Base-by-base conservation (phyloP, 2,888 invertebrate genomes). In the Mesochorus sp. region DNA sequence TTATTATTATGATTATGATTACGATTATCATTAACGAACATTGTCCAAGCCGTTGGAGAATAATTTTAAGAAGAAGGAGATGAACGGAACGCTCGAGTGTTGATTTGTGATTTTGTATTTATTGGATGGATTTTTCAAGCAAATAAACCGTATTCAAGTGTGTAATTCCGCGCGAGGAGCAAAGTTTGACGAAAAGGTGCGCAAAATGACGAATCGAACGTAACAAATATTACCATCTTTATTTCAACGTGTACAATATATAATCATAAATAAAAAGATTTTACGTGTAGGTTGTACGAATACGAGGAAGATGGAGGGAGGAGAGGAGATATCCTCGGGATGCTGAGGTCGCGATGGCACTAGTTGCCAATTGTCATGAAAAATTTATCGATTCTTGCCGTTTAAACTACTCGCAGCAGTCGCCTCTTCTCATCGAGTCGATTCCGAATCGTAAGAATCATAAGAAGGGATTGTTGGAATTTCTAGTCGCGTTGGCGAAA, bases 391-490 rank as follows among this genome's bases (percentile, higher is more conserved):
- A 87, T 84, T 87, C n/a, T 85, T 84, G 77, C 82, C 81, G n/a
- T n/a, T 83, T 85, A 89, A 84, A 79, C 86, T 88, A 80, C 77
- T n/a, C n/a, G n/a, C n/a, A n/a, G n/a, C n/a, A n/a, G n/a, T n/a
- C n/a, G n/a, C n/a, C n/a, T n/a, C n/a, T n/a, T n/a, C n/a, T n/a
- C n/a, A n/a, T n/a, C n/a, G n/a, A n/a, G n/a, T n/a, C n/a, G n/a
- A n/a, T n/a, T n/a, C n/a, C n/a, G n/a, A n/a, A n/a, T n/a, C n/a
- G n/a, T n/a, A n/a, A n/a, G n/a, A n/a, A 89, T 93, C 93, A 93
- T 92, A 94, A 93, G 89, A 94, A 94, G 47, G 94, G 94, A 87
- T 94, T 94, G 89, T 92, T 93, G 76, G 93, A 92, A 88, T 92
- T 92, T 83, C 91, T 88, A 68, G 89, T 85, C 81, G 88, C 84